Conservation (phyloP, 1,140 invertebrate genomes). For the Phymorhynchus buccinoides region DNA sequence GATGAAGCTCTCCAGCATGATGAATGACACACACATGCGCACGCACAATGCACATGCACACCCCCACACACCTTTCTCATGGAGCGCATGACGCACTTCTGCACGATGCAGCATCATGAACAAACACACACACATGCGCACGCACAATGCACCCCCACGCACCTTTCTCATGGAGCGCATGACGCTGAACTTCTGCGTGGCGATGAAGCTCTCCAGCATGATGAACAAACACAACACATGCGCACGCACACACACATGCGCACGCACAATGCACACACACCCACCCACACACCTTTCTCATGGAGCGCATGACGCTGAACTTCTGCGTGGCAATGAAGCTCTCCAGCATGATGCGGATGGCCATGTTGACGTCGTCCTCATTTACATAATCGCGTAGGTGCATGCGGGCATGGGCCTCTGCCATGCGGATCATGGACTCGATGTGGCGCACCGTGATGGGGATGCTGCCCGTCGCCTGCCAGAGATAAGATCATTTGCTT, state of each 20-base stretch:
- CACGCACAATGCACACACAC: slow-evolving; percentile 67
- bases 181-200: slow-evolving; percentile 98
- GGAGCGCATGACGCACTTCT: slow-evolving; percentile 96
- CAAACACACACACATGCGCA: no score
- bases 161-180: slow-evolving; percentile 96
- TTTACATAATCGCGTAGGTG: slow-evolving; percentile 93
- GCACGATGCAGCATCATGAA: no score
- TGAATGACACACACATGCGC: no score
- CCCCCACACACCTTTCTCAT: no score
- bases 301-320: slow-evolving; percentile 95
- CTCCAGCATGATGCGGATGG: slow-evolving; percentile 92
- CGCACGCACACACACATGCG: neutral
- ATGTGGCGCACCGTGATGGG: slow-evolving; percentile 99
- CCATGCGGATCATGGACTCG: slow-evolving; percentile 94
- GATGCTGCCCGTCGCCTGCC: slow-evolving; percentile 93
- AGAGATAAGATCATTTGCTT: no score
- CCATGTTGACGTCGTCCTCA: slow-evolving; percentile 97
- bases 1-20: no score
- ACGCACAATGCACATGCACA: slow-evolving; percentile 73
- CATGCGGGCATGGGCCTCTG: slow-evolving; percentile 96
- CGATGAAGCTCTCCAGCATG: slow-evolving; percentile 97
- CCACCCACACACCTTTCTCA: no score
- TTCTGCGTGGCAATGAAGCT: slow-evolving; percentile 99
- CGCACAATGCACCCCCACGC: neutral
- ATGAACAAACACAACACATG: no score